phyloP scores from a whole-genome alignment of 2,797 vertebrate genomes.

The Nannoperca obscura region DNA sequence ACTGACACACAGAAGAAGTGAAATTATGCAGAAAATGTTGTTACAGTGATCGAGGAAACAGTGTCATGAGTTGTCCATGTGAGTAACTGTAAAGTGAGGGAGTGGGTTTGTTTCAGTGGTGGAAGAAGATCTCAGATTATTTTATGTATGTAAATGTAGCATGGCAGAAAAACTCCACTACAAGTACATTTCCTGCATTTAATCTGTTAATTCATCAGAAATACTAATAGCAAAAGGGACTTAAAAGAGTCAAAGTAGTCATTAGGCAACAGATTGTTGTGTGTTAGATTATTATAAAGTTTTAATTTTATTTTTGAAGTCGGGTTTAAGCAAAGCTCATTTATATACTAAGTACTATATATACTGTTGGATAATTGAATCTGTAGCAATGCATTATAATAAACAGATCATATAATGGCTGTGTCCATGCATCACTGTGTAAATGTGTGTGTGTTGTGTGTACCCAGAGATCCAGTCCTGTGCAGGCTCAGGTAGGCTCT shows the following conservation, averaged over 20 bases:
- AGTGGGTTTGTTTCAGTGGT: background rate
- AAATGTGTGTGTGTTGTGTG: slow-evolving; percentile 44
- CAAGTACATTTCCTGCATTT: background rate
- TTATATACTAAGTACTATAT: background rate
- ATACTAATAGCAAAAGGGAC: background rate
- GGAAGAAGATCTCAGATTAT: background rate
- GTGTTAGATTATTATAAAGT: too few species aligned
- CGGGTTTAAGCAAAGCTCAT: background rate
- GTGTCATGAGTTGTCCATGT: background rate
- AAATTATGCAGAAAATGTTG: background rate
- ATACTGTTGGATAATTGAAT: background rate
- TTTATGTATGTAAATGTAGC: background rate
- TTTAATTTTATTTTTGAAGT: too few species aligned
- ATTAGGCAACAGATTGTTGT: background rate
- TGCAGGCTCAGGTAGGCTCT: slow-evolving; percentile 85
- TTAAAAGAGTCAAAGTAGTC: background rate
- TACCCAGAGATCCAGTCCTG: slow-evolving; percentile 88
- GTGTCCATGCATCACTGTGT: background rate
- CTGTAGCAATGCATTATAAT: background rate
- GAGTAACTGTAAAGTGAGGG: background rate
- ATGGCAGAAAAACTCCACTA: background rate
- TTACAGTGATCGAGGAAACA: background rate
- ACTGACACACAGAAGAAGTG: background rate
- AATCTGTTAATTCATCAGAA: background rate
- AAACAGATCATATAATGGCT: background rate